Evolutionary conservation across 2,113 vertebrate genomes (phyloP), one percentile per base, ranked within the genome.

Genomic region (Hucho hucho): DNA sequence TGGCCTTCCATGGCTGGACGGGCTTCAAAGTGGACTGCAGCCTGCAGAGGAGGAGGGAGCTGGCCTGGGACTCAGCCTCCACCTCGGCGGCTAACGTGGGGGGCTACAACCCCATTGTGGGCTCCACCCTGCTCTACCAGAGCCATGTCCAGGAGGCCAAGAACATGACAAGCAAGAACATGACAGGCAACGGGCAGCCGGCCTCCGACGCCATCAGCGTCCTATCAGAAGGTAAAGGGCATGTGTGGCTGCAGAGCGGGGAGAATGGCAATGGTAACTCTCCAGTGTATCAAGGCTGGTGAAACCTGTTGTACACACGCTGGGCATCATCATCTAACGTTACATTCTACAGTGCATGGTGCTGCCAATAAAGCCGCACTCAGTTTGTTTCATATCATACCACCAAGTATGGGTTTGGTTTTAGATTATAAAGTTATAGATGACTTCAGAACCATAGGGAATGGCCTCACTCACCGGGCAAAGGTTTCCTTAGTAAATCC

Each of bases 1-100:
- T 98, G 73, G 97, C 96, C 75, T 96, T 98, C 79, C 94, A 97
- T 0, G 96, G 97, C 81, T 98, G 98, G 96, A 96, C 92, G 0
- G 97, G 97, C 6, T 92, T 95, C 66, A 87, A 89, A 14, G 80
- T 96, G 65, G 93, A 93, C 76, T 63, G 95, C 28, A 92, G 85
- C 18, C 82, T 89, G 74, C 83, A 87, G 71, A 49, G 67, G 22
- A 87, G 89, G 72, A 90, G 94, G 67, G 93, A 96, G 87, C 90
- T 95, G 74, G 84, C 91, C 11, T 98, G 97, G 96, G 96, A 98
- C 43, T 96, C 93, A 56, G 53, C 53, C 73, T 95, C 93, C 1
- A 94, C 95, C 0, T 96, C 97, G 0, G 88, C 84, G 0, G 89
- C 58, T 0, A 83, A 89, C 0, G 79, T 93, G 4, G 88, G 76